Base-by-base conservation (phyloP, 37 sponge, comb jelly and placozoan genomes). In the Lycopodina hypogea region DNA sequence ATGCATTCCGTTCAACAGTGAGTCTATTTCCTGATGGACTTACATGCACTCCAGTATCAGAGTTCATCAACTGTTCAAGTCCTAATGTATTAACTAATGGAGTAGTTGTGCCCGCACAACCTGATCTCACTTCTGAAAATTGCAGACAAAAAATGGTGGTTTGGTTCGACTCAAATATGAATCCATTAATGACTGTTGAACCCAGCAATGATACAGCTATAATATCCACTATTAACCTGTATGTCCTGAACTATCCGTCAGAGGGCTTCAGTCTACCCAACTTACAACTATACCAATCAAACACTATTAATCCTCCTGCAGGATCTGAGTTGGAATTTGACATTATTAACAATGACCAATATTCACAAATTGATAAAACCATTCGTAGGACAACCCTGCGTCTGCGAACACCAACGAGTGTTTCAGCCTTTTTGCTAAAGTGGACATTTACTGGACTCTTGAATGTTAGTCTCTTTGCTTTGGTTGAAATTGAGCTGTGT, bases 401-500 rank as follows among this genome's bases (percentile, higher is more conserved):
- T 50, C 48, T 34, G 21, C 42, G 6, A 9, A 22, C 41, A 21
- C 22, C 76, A 6, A 21, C 15, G 15, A 22, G 51, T 51, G 32
- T 26, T 64, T 1, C 3, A 55, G 2, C 28, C 29, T 2, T 42
- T 33, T 35, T 73, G 15, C 35, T 73, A 17, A 29, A 38, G 18
- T 76, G 76, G 60, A 38, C 38, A 15, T 76, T 42, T 37, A 60
- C 61, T 34, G 76, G 68, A 55, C 34, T 68, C 0, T 19, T 30
- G 42, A 50, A 78, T 36, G 41, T 79, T 55, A 80, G 78, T 57
- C 78, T 74, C 75, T 62, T 85, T 28, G 19, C 78, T 24, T 6
- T 85, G 56, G 78, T 75, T 78, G 84, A 84, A 75, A 33, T 84
- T 12, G 24, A 40, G 32, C 30, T 84, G 17, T 76, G 71, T 76